Conservation (phyloP, 2,888 invertebrate species). For the Leucophora obtusa region DNA sequence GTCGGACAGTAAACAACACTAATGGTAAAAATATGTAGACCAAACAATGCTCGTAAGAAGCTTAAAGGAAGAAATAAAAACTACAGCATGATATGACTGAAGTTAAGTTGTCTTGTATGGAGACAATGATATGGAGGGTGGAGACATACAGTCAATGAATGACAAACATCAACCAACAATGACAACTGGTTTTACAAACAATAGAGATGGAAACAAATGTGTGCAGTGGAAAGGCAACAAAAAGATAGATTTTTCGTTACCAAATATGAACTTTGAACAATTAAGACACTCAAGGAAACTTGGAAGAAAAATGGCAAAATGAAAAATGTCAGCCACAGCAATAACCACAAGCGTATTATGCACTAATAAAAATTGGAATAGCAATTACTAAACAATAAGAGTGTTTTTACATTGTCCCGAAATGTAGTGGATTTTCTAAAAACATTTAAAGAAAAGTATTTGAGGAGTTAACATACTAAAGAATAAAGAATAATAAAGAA, state of each 20-base stretch:
- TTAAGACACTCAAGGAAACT: slow-evolving; percentile 30
- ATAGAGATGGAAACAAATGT: background rate
- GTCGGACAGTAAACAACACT: slow-evolving; percentile 13
- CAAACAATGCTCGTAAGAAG: slow-evolving; percentile 23
- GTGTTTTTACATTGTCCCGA: too few species aligned
- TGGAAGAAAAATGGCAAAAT: background rate
- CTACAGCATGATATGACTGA: background rate
- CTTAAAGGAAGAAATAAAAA: slow-evolving; percentile 15
- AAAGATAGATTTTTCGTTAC: background rate
- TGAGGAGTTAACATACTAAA: too few species aligned
- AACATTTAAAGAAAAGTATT: too few species aligned
- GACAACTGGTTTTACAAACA: slow-evolving; percentile 22
- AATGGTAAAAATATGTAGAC: slow-evolving; percentile 40
- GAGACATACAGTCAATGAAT: slow-evolving; percentile 24
- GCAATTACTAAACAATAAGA: too few species aligned
- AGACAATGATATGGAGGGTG: slow-evolving; percentile 5
- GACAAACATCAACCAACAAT: slow-evolving; percentile 41
- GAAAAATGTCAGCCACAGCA: too few species aligned
- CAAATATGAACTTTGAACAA: slow-evolving; percentile 32
- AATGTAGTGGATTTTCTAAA: too few species aligned
- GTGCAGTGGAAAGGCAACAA: background rate
- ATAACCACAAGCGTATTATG: too few species aligned
- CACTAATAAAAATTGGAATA: too few species aligned
- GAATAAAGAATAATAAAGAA: too few species aligned
- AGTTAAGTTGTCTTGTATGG: background rate